Conservation (phyloP, 1,140 invertebrate genomes). For the Coenobita brevimanus region DNA sequence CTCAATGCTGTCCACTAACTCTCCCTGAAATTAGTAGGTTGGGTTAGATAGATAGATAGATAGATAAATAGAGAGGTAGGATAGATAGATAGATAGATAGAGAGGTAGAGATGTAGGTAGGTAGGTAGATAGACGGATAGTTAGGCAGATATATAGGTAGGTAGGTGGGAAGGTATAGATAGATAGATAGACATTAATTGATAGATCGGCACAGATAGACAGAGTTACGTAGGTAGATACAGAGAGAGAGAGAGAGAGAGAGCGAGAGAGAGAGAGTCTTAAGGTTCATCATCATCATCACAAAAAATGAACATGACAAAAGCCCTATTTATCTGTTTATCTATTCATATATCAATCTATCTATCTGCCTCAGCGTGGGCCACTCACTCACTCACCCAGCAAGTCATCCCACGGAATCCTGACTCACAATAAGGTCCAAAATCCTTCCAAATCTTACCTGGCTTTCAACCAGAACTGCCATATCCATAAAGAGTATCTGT, state of each 20-base stretch:
- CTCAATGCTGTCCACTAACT: conserved; percentile 18
- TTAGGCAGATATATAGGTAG: not conserved
- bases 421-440: no score
- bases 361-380: no score
- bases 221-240: not conserved
- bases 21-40: not conserved
- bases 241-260: not conserved
- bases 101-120: not conserved
- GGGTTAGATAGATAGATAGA: conserved; percentile 3
- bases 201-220: no score
- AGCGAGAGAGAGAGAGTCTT: not conserved
- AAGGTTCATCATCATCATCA: not conserved
- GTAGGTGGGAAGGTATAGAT: not conserved
- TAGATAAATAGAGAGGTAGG: not conserved
- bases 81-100: not conserved
- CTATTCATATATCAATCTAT: no score
- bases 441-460: conserved; percentile 23
- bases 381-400: no score
- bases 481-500: conserved; percentile 36
- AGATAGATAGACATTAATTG: no score
- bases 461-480: not conserved
- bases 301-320: no score
- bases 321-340: no score
- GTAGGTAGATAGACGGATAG: not conserved
- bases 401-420: no score